Evolutionary conservation across 2,888 invertebrate species (phyloP).

Genomic region (Spilarctia lutea): DNA sequence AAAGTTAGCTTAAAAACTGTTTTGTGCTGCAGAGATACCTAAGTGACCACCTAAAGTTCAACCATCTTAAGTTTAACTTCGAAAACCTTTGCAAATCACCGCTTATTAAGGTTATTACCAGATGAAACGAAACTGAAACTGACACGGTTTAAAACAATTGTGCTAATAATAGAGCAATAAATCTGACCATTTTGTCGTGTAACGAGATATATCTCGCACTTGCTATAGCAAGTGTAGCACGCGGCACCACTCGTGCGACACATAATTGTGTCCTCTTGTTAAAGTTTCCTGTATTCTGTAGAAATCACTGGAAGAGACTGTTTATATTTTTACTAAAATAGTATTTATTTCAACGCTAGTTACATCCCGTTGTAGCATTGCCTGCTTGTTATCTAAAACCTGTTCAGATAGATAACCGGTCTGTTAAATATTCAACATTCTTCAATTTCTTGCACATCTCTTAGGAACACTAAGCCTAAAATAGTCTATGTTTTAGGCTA

Average conservation of each 20-base stretch:
- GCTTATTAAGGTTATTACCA: background rate
- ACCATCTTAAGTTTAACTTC: background rate
- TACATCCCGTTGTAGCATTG: no score
- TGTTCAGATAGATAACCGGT: no score
- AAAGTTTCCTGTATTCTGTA: conserved; percentile 44
- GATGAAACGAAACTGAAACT: background rate
- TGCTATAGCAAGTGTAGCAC: conserved; percentile 58
- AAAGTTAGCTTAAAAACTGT: no score
- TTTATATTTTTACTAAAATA: background rate
- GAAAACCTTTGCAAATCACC: background rate
- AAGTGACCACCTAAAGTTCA: no score
- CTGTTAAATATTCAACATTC: no score
- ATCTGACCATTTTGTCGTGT: conserved; percentile 50
- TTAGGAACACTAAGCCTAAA: no score
- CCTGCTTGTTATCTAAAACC: no score
- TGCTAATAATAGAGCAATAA: conserved; percentile 42
- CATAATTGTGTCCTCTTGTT: conserved; percentile 67
- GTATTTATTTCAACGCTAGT: no score
- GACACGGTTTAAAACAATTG: conserved; percentile 18
- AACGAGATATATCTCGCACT: no score
- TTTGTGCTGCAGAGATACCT: no score
- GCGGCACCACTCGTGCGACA: conserved; percentile 46
- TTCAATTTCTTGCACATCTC: no score
- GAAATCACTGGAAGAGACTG: conserved; percentile 26
- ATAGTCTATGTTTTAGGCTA: no score